Percentiles rank a stretch among this genome's conserved stretches.
These are phyloP conservation scores for Argyresthia goedartella DNA, from an alignment of 2,888 invertebrate species.

Conservation along the genomic window DNA sequence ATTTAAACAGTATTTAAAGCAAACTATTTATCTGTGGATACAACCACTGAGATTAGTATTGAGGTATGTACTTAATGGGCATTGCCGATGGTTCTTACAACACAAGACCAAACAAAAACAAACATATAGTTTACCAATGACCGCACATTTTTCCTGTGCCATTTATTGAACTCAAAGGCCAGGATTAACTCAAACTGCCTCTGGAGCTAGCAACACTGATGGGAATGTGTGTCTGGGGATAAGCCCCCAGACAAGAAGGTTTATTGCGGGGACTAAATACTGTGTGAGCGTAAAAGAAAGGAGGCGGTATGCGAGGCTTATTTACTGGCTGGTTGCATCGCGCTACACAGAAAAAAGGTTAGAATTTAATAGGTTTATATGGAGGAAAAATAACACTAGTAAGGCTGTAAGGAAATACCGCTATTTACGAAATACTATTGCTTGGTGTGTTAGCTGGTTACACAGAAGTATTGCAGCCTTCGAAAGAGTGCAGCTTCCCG, in stretches of 20 bases:
- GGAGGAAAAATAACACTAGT: not conserved
- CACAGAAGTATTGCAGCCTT: no score
- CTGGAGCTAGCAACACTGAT: not conserved
- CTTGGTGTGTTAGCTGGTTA: no score
- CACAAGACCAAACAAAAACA: no score
- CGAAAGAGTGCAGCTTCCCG: no score
- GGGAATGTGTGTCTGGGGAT: not conserved
- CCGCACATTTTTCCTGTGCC: not conserved
- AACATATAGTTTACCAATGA: no score
- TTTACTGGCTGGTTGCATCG: not conserved
- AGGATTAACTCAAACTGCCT: not conserved
- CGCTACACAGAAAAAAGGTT: not conserved
- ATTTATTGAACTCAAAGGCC: not conserved
- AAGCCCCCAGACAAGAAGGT: not conserved
- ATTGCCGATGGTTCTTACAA: no score
- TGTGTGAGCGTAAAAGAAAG: not conserved
- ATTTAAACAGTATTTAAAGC: no score
- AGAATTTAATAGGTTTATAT: not conserved
- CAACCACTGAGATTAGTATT: no score
- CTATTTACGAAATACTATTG: no score
- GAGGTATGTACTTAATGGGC: no score
- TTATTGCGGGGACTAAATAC: not conserved
- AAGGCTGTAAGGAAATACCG: no score
- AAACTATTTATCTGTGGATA: no score
- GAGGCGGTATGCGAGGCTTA: not conserved